Evolutionary conservation across 1,140 invertebrate species (phyloP).

Genomic region (Belonocnema kinseyi): DNA sequence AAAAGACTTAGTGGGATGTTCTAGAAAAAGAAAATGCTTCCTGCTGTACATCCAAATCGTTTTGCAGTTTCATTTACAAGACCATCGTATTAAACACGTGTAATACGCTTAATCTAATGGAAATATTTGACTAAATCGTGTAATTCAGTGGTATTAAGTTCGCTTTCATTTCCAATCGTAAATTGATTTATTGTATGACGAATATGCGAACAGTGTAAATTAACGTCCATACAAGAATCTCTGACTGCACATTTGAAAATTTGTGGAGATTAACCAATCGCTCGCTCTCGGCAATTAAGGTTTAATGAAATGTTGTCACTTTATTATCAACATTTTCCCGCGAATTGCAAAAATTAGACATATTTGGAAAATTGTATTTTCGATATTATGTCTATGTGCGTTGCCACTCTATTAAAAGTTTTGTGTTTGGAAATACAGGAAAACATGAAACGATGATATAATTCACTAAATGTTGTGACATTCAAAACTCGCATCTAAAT

Average conservation of each 20-base stretch:
- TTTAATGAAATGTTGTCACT: slow-evolving; percentile 17
- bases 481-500: too few species aligned
- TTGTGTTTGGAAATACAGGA: too few species aligned
- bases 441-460: too few species aligned
- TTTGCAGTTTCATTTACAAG: too few species aligned
- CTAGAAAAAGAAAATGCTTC: too few species aligned
- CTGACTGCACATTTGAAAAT: slow-evolving; percentile 1
- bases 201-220: slow-evolving; percentile 11
- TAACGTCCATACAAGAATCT: slow-evolving; percentile 6
- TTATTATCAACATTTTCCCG: slow-evolving; percentile 1
- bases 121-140: neutral
- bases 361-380: slow-evolving; percentile 24
- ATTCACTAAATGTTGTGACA: too few species aligned
- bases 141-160: slow-evolving; percentile 4
- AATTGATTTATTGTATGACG: slow-evolving; percentile 13
- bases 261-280: slow-evolving; percentile 2
- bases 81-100: too few species aligned
- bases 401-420: too few species aligned
- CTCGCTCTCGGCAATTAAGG: neutral
- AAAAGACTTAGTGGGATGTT: too few species aligned
- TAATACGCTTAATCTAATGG: neutral
- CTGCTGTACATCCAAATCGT: too few species aligned
- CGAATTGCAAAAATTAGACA: neutral
- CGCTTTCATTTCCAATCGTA: neutral
- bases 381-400: neutral